Base-by-base conservation (phyloP, 2,113 vertebrate species). In the Grammomys surdaster region DNA sequence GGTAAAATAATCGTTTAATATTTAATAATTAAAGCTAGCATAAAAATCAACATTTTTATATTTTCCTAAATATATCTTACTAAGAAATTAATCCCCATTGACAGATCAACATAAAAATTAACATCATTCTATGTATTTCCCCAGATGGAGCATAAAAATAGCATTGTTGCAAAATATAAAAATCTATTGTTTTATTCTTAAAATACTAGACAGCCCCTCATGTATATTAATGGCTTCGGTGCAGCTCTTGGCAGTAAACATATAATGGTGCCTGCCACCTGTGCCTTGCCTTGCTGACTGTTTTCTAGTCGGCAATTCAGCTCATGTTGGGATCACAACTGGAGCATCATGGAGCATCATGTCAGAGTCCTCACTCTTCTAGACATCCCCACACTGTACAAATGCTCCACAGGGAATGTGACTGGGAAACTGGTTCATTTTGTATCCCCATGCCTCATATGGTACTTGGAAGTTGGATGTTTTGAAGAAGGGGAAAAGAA, bases 51-150 rank as follows among this genome's bases (percentile, higher is more conserved):
- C 58, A 26, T 75, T 90, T 78, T 88, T 85, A 72, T 24, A 85
- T 88, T 93, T 91, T 93, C 65, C 82, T 81, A 94, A 80, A 69
- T 20, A 88, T 5, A 69, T 75, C 51, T 78, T 88, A 77, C 78
- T 85, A 89, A 78, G 75, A 86, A 78, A 73, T 78, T 48, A 89
- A 69, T 12, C 0, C 0, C 22, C 19, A 78, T 69, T 73, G 54
- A 84, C n/a, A 54, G 40, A 87, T 70, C 46, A 70, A 60, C 17
- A 33, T 33, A 81, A 77, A 80, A 87, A 63, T 88, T 84, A 90
- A 86, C 65, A 76, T 26, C 58, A 19, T 72, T 86, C 77, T 0
- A 76, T 51, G 46, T n/a, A 58, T 46, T 26, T 90, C 86, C 80
- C 67, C 10, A 92, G 26, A 58, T 14, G 14, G 20, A 89, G 72